Percentiles rank a stretch among this genome's conserved stretches.
Conservation (phyloP, 2,113 vertebrate genomes). For the Phyllopteryx taeniolatus region DNA sequence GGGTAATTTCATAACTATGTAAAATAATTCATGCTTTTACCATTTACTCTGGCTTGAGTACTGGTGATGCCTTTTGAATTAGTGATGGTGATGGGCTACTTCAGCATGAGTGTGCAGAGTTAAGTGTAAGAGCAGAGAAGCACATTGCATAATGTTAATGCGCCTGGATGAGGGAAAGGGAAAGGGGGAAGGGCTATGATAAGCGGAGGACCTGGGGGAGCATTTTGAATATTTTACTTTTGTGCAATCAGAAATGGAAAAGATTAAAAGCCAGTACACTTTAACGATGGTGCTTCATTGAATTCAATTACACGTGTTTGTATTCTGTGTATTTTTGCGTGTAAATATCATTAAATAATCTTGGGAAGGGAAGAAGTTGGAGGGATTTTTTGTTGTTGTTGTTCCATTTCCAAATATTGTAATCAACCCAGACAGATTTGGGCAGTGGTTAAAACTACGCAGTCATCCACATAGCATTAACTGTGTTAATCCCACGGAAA, state of each 20-base stretch:
- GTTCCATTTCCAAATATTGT: too few species aligned
- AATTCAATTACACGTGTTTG: too few species aligned
- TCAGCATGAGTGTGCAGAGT: constrained; percentile 13
- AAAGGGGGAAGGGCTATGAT: too few species aligned
- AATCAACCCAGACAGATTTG: too few species aligned
- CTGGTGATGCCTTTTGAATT: constrained; percentile 46
- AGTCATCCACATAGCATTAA: too few species aligned
- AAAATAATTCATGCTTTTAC: constrained; percentile 43
- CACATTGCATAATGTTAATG: constrained; percentile 10
- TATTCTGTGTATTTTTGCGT: too few species aligned
- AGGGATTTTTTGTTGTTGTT: too few species aligned
- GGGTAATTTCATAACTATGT: constrained; percentile 33
- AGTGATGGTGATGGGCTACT: constrained; percentile 39
- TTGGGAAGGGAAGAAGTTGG: too few species aligned
- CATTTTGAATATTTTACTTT: background rate
- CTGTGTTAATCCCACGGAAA: too few species aligned
- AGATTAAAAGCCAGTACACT: background rate
- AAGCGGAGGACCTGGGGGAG: background rate
- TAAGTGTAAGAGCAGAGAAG: constrained; percentile 7
- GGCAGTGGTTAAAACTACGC: too few species aligned
- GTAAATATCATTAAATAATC: too few species aligned
- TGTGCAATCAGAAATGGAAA: background rate
- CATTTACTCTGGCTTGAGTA: constrained; percentile 33
- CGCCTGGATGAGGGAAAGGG: background rate
- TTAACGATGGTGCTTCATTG: background rate